A percentile compares a stretch with the other conserved stretches of the same genome.
Conservation (phyloP, 1,140 invertebrate genomes). For the Ptiloglossa arizonensis region DNA sequence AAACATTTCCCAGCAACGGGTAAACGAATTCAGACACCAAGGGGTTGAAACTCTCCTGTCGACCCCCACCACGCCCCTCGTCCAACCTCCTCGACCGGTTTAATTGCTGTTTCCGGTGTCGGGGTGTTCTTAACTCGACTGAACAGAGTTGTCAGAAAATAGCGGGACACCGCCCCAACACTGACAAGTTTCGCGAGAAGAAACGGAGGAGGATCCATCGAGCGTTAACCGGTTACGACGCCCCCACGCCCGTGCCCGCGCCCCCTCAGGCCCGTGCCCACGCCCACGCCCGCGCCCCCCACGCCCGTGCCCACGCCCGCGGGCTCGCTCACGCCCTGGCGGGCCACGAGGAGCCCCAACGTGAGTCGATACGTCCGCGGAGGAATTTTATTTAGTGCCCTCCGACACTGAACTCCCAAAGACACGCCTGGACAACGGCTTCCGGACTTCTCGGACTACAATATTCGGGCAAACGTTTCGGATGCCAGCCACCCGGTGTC, state of each 20-base stretch:
- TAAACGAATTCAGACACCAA: constrained; percentile 3
- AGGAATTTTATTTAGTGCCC: constrained; percentile 46
- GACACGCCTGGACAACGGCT: not conserved
- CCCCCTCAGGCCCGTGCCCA: no score
- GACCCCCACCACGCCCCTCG: no score
- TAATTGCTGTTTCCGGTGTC: constrained; percentile 1
- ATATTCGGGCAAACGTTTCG: constrained; percentile 42
- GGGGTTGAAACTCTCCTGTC: not conserved
- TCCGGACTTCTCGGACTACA: constrained; percentile 23
- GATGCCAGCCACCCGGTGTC: constrained; percentile 2
- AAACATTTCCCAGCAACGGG: not conserved
- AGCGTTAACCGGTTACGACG: not conserved
- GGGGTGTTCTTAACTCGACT: not conserved
- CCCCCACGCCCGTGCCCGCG: no score
- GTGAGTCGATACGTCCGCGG: no score
- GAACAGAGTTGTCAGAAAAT: not conserved
- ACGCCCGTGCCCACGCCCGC: no score
- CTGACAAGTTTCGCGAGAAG: not conserved
- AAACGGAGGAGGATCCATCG: not conserved
- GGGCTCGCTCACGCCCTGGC: no score
- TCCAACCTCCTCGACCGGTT: no score
- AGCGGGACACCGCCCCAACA: not conserved
- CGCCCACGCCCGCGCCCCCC: no score
- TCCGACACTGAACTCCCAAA: constrained; percentile 24
- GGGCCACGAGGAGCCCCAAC: no score